Evolutionary conservation across 2,888 invertebrate species (phyloP).

Genomic region (Ectropis crepuscularia): DNA sequence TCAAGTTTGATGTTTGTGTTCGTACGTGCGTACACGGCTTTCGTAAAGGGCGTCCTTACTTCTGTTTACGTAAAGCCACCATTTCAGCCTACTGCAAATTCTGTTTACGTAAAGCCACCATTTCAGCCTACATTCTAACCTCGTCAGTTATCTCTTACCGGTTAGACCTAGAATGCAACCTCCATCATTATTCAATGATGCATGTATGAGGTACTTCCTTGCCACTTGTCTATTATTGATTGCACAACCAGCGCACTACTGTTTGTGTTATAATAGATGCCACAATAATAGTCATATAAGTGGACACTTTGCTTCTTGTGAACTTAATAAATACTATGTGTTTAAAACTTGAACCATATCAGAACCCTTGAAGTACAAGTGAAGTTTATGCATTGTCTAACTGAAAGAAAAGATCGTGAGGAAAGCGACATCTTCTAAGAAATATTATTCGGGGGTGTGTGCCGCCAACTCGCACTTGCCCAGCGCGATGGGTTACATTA

Average conservation of each 20-base stretch:
- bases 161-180: background rate
- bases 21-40: too few relatives aligned
- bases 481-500: too few relatives aligned
- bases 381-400: too few relatives aligned
- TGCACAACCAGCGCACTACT: background rate
- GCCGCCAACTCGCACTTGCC: too few relatives aligned
- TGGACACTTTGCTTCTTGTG: background rate
- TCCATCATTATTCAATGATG: constrained; percentile 8
- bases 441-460: too few relatives aligned
- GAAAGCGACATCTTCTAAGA: too few relatives aligned
- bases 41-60: too few relatives aligned
- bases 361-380: too few relatives aligned
- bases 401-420: too few relatives aligned
- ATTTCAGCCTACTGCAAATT: background rate
- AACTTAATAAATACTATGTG: too few relatives aligned
- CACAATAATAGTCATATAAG: background rate
- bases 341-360: too few relatives aligned
- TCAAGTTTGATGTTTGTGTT: too few relatives aligned
- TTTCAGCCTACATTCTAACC: background rate
- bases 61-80: background rate
- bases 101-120: background rate
- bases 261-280: background rate
- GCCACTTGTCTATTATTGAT: background rate
- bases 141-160: constrained; percentile 3
- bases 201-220: background rate